phyloP scores from a whole-genome alignment of 2,113 vertebrate species.

The Carassius carassius region DNA sequence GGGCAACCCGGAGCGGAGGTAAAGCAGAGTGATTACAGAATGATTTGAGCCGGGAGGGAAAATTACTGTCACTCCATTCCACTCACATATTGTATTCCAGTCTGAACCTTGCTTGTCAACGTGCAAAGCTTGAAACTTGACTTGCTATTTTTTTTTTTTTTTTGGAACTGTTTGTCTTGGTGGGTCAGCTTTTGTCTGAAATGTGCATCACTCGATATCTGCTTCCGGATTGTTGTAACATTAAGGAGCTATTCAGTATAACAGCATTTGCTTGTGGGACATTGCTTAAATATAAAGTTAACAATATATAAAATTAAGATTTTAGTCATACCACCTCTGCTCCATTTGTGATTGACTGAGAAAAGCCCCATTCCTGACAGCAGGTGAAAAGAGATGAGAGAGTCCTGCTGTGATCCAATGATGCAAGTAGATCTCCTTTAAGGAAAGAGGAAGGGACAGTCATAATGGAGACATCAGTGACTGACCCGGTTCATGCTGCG shows the following conservation, averaged over 20 bases:
- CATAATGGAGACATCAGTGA: slow-evolving; percentile 51
- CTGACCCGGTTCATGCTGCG: slow-evolving; percentile 37
- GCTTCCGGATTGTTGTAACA: background rate
- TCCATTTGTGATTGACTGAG: slow-evolving; percentile 17
- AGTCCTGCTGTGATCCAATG: slow-evolving; percentile 17
- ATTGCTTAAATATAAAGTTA: background rate
- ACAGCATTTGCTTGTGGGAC: background rate
- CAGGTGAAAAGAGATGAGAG: slow-evolving; percentile 29
- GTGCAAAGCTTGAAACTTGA: background rate
- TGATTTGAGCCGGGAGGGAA: slow-evolving; percentile 2
- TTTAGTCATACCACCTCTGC: background rate
- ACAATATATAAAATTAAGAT: slow-evolving; percentile 3
- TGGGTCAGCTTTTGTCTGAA: background rate
- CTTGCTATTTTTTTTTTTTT: background rate
- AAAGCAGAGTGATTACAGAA: background rate
- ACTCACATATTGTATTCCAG: slow-evolving; percentile 1
- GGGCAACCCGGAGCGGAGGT: background rate
- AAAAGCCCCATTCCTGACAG: slow-evolving; percentile 27
- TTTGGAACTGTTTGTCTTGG: background rate
- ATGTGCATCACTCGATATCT: background rate
- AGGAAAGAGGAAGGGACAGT: slow-evolving; percentile 38
- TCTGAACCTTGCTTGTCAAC: background rate
- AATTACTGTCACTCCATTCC: slow-evolving; percentile 16
- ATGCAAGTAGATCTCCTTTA: slow-evolving; percentile 33
- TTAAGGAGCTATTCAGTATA: background rate